Conservation (phyloP, 2,797 vertebrate species). For the Holocentrus rufus region DNA sequence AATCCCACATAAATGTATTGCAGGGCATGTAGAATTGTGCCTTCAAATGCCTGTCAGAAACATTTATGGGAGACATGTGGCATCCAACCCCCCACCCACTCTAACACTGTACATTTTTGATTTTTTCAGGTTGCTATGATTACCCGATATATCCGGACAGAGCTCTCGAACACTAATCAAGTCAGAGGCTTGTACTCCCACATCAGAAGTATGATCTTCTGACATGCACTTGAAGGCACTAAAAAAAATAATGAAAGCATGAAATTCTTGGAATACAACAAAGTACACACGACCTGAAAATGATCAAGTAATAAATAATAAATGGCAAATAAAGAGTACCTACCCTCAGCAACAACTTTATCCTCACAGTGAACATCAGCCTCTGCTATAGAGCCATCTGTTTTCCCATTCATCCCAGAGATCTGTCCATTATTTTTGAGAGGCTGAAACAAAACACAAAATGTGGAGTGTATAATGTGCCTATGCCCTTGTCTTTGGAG, state of each 20-base stretch:
- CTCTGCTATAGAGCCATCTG: constrained; percentile 70
- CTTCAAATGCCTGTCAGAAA: too few species aligned
- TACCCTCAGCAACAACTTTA: constrained; percentile 71
- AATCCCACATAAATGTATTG: constrained; percentile 9
- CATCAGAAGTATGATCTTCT: too few species aligned
- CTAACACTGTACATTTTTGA: too few species aligned
- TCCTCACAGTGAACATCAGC: constrained; percentile 74
- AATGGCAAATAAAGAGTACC: constrained; percentile 41
- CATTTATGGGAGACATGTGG: too few species aligned
- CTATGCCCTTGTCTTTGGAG: background rate
- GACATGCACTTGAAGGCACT: too few species aligned
- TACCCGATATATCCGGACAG: too few species aligned
- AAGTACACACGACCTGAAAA: background rate
- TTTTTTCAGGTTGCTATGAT: too few species aligned
- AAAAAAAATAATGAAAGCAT: background rate
- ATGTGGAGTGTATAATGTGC: constrained; percentile 9
- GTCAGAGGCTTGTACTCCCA: too few species aligned
- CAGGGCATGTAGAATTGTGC: background rate
- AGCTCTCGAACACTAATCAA: too few species aligned
- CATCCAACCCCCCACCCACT: too few species aligned
- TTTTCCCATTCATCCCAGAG: constrained; percentile 75
- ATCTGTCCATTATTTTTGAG: constrained; percentile 84
- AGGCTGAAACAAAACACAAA: constrained; percentile 75
- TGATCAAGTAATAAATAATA: background rate
- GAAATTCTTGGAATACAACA: constrained; percentile 26